Percentiles rank a stretch among this genome's conserved stretches.
Evolutionary conservation across 2,888 invertebrate species (phyloP).

Genomic region (Leptinotarsa peninsularis): DNA sequence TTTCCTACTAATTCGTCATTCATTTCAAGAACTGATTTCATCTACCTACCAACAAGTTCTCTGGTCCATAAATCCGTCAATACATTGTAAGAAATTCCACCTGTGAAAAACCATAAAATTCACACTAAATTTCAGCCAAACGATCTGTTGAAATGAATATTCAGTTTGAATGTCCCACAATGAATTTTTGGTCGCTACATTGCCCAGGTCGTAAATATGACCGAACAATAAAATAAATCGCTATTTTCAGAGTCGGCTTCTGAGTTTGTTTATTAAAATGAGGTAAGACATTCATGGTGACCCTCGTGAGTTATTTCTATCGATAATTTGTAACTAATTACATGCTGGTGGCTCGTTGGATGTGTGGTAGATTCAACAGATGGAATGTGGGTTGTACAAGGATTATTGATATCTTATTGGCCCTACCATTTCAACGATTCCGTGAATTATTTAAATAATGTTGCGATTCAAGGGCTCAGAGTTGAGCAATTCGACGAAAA

Average conservation of each 20-base stretch:
- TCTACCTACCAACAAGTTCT: neutral
- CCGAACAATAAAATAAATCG: constrained; percentile 33
- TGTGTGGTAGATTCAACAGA: neutral
- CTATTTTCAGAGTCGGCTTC: constrained; percentile 35
- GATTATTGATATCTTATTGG: too few relatives aligned
- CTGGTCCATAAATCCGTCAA: neutral
- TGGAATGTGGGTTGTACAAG: neutral
- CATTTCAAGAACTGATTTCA: too few relatives aligned
- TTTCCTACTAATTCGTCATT: too few relatives aligned
- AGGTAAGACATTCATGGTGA: constrained; percentile 39
- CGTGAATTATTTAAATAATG: too few relatives aligned
- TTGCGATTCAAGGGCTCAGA: too few relatives aligned
- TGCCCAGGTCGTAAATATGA: constrained; percentile 23
- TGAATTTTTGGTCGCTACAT: constrained; percentile 22
- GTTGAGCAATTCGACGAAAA: too few relatives aligned
- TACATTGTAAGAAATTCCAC: neutral
- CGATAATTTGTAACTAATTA: constrained; percentile 16
- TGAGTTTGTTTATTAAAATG: constrained; percentile 47
- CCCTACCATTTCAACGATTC: too few relatives aligned
- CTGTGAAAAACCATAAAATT: neutral
- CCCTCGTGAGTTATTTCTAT: constrained; percentile 1
- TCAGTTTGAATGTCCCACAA: constrained; percentile 13
- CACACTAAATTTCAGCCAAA: neutral
- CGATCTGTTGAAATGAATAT: constrained; percentile 19
- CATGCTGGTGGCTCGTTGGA: neutral